These are phyloP conservation scores for Ephydatia muelleri DNA, from an alignment of 37 sponge, comb jelly and placozoan genomes.

Conservation along the genomic window DNA sequence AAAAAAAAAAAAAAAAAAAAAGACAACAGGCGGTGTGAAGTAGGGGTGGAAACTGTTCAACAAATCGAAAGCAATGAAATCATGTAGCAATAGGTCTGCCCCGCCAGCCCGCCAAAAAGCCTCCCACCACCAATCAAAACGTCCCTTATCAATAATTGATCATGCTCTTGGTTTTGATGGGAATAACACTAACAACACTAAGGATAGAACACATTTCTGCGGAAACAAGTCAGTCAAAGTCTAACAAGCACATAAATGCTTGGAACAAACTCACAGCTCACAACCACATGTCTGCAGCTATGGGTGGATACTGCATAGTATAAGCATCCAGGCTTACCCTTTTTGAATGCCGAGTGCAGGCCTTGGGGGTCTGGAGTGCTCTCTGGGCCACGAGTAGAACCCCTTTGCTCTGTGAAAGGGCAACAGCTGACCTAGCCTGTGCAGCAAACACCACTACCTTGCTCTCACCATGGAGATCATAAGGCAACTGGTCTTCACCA, in stretches of 20 bases:
- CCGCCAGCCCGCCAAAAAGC: background rate
- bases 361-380: background rate
- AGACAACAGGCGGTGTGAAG: no score
- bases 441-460: background rate
- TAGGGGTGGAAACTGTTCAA: background rate
- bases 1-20: no score
- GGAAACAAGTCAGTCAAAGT: no score
- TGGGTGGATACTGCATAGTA: background rate
- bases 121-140: no score
- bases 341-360: background rate
- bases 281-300: background rate
- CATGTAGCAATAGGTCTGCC: background rate
- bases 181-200: no score
- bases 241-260: no score
- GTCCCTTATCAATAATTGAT: background rate
- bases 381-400: no score
- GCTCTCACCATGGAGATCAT: background rate
- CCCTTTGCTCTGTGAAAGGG: background rate
- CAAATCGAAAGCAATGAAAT: background rate
- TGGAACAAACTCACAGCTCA: no score
- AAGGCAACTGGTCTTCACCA: background rate
- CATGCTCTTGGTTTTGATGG: background rate
- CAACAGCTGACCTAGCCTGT: background rate
- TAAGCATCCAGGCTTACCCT: background rate
- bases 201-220: background rate